Percentiles rank a stretch among this genome's conserved stretches.
phyloP scores from a whole-genome alignment of 2,888 invertebrate species.

The Eristalis intricaria region DNA sequence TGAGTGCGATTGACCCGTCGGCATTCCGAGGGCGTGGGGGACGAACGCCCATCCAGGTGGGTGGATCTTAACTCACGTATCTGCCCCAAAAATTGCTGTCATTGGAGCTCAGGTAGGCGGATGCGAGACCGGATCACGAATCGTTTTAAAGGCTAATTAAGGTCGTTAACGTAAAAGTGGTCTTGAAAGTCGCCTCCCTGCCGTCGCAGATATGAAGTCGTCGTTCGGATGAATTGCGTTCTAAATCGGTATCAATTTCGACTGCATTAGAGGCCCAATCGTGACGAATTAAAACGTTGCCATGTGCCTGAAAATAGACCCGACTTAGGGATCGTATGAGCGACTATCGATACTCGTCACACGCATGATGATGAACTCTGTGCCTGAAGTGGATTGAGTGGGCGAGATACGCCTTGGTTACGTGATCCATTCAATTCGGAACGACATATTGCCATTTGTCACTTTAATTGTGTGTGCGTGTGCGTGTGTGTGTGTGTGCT shows the following conservation, averaged over 20 bases:
- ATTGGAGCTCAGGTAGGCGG: neutral
- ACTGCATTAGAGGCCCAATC: constrained; percentile 5
- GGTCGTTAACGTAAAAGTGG: constrained; percentile 47
- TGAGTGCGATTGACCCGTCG: constrained; percentile 11
- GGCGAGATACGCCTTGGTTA: neutral
- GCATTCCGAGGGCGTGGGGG: neutral
- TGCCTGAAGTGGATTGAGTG: neutral
- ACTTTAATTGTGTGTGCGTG: neutral
- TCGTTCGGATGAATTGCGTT: neutral
- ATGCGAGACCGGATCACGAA: neutral
- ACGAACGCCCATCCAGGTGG: neutral
- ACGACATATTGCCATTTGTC: neutral
- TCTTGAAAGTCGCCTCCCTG: neutral
- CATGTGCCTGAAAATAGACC: neutral
- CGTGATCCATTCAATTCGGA: neutral
- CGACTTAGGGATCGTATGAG: neutral
- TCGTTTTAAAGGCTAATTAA: constrained; percentile 46
- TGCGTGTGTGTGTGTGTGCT: neutral
- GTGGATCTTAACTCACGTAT: neutral
- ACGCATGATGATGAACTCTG: neutral
- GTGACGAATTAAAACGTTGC: neutral
- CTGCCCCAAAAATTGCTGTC: neutral
- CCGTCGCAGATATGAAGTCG: neutral
- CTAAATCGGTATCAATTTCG: constrained; percentile 3
- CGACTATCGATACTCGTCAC: neutral